Evolutionary conservation across 2,797 vertebrate species (phyloP), one percentile per base, ranked within the genome.

Genomic region (Pogonophryne albipinna): DNA sequence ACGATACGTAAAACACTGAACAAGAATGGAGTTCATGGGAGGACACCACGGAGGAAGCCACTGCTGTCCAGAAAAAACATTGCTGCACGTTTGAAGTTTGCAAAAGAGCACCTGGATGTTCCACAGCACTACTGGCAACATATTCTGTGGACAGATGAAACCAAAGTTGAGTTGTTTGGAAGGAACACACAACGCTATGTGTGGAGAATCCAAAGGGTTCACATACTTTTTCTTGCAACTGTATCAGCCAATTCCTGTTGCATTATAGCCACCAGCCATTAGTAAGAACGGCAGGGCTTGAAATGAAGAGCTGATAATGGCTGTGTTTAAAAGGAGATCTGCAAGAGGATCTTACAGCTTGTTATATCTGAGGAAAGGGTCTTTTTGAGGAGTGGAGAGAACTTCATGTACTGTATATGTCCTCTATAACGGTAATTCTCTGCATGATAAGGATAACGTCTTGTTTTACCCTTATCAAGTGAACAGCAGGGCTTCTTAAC

Each of bases 261-360:
- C 74, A 71, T 44, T 58, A 62, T 42, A 58, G 62, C 47, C 38
- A 60, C n/a, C 23, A n/a, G 51, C 57, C 68, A 83, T 83, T 58
- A 76, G 57, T 58, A 50, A 51, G 74, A 82, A 74, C 82, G 74
- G 50, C 85, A 84, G 72, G 79, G 75, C 90, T 83, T 90, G 89
- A 90, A 91, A 89, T 89, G 82, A 82, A 84, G 82, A 65, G 76
- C 76, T 72, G 71, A 73, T 83, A 85, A 88, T 70, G 68, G 68
- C 49, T 77, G 70, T 78, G 71, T 84, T 88, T 58, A 82, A 78
- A 27, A 84, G 70, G 83, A 84, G 77, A 61, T 16, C 73, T 76
- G 78, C 74, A 72, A 78, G 56, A 78, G 66, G 58, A 80, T 84
- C 74, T 81, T 72, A 82, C 76, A 88, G 82, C 85, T 84, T 87